Base-by-base conservation (phyloP, 2,797 vertebrate genomes). In the Pteropus rufus region DNA sequence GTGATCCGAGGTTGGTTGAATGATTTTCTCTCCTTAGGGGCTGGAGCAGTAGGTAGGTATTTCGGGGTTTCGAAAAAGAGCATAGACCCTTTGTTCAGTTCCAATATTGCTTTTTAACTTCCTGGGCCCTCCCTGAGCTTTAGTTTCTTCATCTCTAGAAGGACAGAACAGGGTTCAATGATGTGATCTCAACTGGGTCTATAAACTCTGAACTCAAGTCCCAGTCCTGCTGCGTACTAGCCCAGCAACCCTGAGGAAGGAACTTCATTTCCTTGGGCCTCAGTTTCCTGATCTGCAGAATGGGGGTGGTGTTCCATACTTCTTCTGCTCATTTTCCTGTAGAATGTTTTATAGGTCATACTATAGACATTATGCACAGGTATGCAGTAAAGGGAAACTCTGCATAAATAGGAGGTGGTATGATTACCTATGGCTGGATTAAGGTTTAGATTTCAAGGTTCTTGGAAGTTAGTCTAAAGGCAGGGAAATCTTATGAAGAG, bases 1-100 rank as follows among this genome's bases (percentile, higher is more conserved):
- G 1, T 1, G 36, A 2, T 36, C 54, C 16, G 14, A 96, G 95
- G 97, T 94, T 70, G 31, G 96, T 83, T 26, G 60, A 44, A 60
- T 0, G 0, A n/a, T 23, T 9, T 18, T 72, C 41, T 54, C 29
- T 73, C 9, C 44, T 76, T 36, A 21, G 24, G 64, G 58, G 2
- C 29, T 46, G 29, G 72, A 39, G 72, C 34, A n/a, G 36, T 1
- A 1, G 26, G 34, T 41, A 7, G 46, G 67, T 46, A 52, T 39
- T 52, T 79, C 23, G 29, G 49, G n/a, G 26, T 65, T 26, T 36
- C 18, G n/a, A 80, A 54, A 54, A 60, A 23, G 24, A 70, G 29
- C 34, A 1, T 8, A 46, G 58, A 80, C 36, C 8, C 18, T 11
- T 7, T 58, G 16, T 52, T 70, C 10, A 73, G 62, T 29, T 36